These are phyloP conservation scores for Xiphophorus maculatus DNA, from an alignment of 2,113 vertebrate species.

Conservation along the genomic window DNA sequence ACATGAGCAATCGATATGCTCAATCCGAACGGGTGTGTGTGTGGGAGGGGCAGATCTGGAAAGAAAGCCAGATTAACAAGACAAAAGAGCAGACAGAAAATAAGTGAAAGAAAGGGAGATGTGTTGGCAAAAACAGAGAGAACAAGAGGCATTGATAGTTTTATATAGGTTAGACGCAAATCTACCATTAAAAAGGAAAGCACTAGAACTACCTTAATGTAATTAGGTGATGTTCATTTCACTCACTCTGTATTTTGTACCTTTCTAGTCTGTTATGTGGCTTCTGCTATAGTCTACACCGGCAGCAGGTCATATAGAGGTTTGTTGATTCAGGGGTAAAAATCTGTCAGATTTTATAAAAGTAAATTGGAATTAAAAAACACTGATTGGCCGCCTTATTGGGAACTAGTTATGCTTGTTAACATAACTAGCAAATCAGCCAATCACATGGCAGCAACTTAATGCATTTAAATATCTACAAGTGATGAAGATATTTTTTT, in stretches of 20 bases:
- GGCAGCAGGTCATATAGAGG: background rate
- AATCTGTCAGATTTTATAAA: background rate
- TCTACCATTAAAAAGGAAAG: background rate
- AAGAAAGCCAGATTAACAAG: slow-evolving; percentile 67
- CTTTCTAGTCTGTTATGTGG: background rate
- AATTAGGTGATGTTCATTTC: background rate
- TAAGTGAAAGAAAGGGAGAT: slow-evolving; percentile 50
- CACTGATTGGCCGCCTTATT: background rate
- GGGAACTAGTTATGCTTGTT: too few relatives aligned
- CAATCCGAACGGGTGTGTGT: slow-evolving; percentile 75
- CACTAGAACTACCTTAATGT: background rate
- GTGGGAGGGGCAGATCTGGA: slow-evolving; percentile 57
- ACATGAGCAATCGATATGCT: slow-evolving; percentile 82
- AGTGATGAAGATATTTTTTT: background rate
- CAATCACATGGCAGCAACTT: too few relatives aligned
- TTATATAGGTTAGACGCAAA: background rate
- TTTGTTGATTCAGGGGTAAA: background rate
- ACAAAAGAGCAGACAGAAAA: slow-evolving; percentile 60
- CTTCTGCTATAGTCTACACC: background rate
- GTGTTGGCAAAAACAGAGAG: slow-evolving; percentile 26
- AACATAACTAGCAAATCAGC: too few relatives aligned
- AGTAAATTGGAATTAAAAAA: background rate
- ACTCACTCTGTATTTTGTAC: background rate
- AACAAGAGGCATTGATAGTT: background rate
- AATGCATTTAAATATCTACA: background rate